phyloP scores from a whole-genome alignment of 1,140 invertebrate species.

The Calosoma granatense region DNA sequence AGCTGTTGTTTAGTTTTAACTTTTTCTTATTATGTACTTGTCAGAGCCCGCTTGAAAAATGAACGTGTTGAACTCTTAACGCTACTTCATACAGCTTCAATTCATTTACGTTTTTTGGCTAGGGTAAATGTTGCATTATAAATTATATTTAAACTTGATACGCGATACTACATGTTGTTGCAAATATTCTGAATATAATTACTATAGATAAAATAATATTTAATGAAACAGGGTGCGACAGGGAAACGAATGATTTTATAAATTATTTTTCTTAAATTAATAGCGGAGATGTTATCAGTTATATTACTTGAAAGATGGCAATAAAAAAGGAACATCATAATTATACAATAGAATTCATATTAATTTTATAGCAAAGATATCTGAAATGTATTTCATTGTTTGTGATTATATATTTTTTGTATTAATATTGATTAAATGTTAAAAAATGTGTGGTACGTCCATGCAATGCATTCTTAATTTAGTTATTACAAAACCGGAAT shows the following conservation, averaged over 20 bases:
- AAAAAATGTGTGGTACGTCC: neutral
- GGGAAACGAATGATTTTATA: neutral
- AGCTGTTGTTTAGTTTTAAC: neutral
- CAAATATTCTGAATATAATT: no score
- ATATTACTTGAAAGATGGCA: no score
- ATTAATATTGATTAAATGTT: neutral
- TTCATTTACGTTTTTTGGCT: neutral
- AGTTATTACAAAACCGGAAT: neutral
- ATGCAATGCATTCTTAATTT: neutral
- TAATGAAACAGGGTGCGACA: neutral
- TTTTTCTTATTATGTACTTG: neutral
- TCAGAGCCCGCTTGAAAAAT: neutral
- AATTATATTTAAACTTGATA: neutral
- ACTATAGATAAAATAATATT: neutral
- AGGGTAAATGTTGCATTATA: neutral
- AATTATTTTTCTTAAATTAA: neutral
- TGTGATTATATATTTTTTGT: neutral
- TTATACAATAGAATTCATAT: no score
- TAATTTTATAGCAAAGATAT: neutral
- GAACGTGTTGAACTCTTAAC: neutral
- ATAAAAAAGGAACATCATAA: no score
- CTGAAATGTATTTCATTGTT: neutral
- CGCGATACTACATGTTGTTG: no score
- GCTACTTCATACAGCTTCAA: neutral
- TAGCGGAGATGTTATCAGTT: neutral